phyloP scores from a whole-genome alignment of 2,797 vertebrate genomes.

The Hozukius guyotensis region DNA sequence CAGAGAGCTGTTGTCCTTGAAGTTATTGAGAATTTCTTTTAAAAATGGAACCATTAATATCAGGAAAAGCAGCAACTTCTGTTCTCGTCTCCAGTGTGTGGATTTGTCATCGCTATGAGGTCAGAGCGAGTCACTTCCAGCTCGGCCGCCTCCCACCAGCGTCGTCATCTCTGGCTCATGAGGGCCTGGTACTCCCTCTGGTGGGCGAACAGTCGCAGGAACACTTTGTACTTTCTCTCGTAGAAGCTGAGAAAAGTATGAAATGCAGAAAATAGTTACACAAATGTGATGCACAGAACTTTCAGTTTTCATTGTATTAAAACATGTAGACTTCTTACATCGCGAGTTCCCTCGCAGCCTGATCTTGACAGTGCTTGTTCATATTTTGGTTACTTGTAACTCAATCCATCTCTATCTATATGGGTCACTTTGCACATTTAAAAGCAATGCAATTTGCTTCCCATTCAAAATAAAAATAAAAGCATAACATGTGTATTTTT shows the following conservation, averaged over 20 bases:
- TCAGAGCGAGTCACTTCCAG: neutral
- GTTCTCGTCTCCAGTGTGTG: constrained; percentile 5
- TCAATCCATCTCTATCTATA: neutral
- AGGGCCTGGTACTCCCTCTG: constrained; percentile 91
- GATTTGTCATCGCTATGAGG: constrained; percentile 10
- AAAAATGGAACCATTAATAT: neutral
- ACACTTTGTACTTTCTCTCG: constrained; percentile 91
- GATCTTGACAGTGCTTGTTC: neutral
- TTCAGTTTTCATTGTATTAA: neutral
- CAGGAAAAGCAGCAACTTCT: neutral
- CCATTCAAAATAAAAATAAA: neutral
- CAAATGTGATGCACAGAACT: neutral
- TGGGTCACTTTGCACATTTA: neutral
- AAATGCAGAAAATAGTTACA: neutral
- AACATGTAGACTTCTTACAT: neutral
- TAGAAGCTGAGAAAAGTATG: constrained; percentile 86
- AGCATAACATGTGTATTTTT: neutral
- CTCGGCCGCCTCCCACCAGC: neutral
- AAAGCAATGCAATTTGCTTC: neutral
- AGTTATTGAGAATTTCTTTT: neutral
- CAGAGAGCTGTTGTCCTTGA: neutral
- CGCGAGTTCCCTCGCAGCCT: fast-evolving
- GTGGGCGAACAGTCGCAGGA: constrained; percentile 89
- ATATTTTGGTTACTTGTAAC: neutral
- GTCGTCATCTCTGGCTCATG: constrained; percentile 81